Base-by-base conservation (phyloP, 2,888 invertebrate species). In the Anarsia innoxiella region DNA sequence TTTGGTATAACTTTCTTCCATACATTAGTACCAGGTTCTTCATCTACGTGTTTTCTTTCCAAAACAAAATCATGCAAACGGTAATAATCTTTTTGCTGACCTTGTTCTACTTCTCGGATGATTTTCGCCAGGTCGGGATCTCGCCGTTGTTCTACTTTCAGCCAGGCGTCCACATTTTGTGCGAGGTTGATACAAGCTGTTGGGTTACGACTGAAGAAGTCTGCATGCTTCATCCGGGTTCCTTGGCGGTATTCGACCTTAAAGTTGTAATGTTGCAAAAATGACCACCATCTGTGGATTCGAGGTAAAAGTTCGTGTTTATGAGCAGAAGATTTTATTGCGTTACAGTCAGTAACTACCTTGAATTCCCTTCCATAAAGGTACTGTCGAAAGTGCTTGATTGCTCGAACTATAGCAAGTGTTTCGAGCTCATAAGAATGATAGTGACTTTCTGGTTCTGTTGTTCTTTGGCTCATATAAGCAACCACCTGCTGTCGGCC, bases 401-500 rank as follows among this genome's bases (percentile, higher is more conserved):
- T 12, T 2, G 31, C 19, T 23, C 31, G 26, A 3, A 31, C 37
- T 9, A 39, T 30, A 0, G 60, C 59, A 3, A 64, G 36, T 0
- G 61, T 60, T 35, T 66, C 41, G 1, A 66, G 41, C 26, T 66
- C 61, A 38, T 62, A 66, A 49, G 40, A 66, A 55, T 51, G 53
- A 36, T 53, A 63, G 1, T 43, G 31, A 2, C 37, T 33, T 56
- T 58, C 57, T 11, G 50, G 51, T 3, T 14, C 29, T 14, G 43
- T 2, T 49, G 48, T 8, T 48, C 33, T 39, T 60, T 66, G 36
- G 46, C 64, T 28, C 48, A 56, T 2, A 37, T 23, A 2, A 66
- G 51, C 1, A 62, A 61, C 3, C 26, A 28, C 3, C 42, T 10
- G 0, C 23, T 13, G 10, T 30, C 11, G 3, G 48, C 43, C 4